Conservation (phyloP, 1,140 invertebrate species). For the Ceratina calcarata region DNA sequence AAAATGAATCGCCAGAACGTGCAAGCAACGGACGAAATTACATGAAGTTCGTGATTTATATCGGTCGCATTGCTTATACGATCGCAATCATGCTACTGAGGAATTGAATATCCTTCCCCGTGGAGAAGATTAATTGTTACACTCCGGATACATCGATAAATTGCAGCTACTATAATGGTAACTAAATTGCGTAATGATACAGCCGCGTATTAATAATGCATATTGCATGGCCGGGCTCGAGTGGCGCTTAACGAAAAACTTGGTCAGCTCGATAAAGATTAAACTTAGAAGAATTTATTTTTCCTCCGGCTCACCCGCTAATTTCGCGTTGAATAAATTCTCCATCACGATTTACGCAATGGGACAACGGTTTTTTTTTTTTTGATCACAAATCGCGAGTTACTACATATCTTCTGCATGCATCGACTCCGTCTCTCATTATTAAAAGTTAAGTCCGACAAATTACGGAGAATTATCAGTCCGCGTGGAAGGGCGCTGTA, state of each 20-base stretch:
- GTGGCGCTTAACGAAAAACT: slow-evolving; percentile 23
- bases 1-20: not conserved
- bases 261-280: slow-evolving; percentile 20
- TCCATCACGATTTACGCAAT: not conserved
- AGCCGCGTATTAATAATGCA: slow-evolving; percentile 41
- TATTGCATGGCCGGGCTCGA: not conserved
- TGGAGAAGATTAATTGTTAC: slow-evolving; percentile 21
- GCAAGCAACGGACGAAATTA: slow-evolving; percentile 1
- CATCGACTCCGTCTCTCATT: slow-evolving; percentile 42
- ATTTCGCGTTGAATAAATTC: slow-evolving; percentile 39
- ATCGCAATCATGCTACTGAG: slow-evolving; percentile 1
- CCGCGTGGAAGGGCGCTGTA: slow-evolving; percentile 28
- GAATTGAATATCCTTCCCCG: slow-evolving; percentile 14
- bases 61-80: slow-evolving; percentile 6
- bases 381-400: slow-evolving; percentile 37
- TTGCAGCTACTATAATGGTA: slow-evolving; percentile 30
- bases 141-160: slow-evolving; percentile 27
- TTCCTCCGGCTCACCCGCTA: slow-evolving; percentile 56
- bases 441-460: slow-evolving; percentile 52
- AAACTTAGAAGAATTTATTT: slow-evolving; percentile 51
- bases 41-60: slow-evolving; percentile 5
- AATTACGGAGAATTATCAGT: slow-evolving; percentile 64
- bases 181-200: slow-evolving; percentile 48
- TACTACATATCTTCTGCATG: slow-evolving; percentile 33
- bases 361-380: slow-evolving; percentile 24